Evolutionary conservation across 1,140 invertebrate genomes (phyloP).

Genomic region (Drosophila saltans): DNA sequence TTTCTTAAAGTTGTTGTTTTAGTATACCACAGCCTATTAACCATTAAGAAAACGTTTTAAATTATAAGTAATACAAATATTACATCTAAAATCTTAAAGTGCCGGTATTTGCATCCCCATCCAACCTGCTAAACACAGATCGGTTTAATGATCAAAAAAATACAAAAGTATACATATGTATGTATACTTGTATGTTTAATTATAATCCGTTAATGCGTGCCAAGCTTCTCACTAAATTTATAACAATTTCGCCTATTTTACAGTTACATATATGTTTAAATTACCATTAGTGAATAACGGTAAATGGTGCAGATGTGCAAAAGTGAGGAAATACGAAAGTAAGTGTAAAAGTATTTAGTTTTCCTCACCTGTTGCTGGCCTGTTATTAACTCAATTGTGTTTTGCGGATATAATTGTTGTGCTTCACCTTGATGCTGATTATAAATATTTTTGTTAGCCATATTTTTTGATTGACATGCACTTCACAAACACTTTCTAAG

Average conservation of each 20-base stretch:
- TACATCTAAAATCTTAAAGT: too few species aligned
- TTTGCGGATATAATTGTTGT: slow-evolving; percentile 56
- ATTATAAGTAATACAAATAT: too few species aligned
- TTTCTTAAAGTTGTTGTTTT: too few species aligned
- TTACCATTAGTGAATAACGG: not conserved
- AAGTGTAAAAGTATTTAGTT: not conserved
- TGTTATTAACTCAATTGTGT: slow-evolving; percentile 58
- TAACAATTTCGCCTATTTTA: not conserved
- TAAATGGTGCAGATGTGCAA: not conserved
- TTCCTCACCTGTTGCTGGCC: slow-evolving; percentile 66
- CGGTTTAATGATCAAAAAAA: too few species aligned
- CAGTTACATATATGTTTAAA: not conserved
- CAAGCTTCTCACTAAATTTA: too few species aligned
- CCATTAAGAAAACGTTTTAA: too few species aligned
- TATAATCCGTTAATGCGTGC: too few species aligned
- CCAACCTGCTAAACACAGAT: too few species aligned
- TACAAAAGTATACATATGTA: too few species aligned
- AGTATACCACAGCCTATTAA: too few species aligned
- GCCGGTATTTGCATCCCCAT: too few species aligned
- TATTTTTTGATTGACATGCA: slow-evolving; percentile 31
- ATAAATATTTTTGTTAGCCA: slow-evolving; percentile 33
- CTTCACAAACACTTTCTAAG: slow-evolving; percentile 44
- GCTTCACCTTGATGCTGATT: slow-evolving; percentile 31
- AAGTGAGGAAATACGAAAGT: slow-evolving; percentile 1
- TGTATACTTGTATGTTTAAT: too few species aligned